A percentile compares a stretch with the other conserved stretches of the same genome.
Evolutionary conservation across 2,888 invertebrate genomes (phyloP).

Genomic region (Campopleginae sp.): DNA sequence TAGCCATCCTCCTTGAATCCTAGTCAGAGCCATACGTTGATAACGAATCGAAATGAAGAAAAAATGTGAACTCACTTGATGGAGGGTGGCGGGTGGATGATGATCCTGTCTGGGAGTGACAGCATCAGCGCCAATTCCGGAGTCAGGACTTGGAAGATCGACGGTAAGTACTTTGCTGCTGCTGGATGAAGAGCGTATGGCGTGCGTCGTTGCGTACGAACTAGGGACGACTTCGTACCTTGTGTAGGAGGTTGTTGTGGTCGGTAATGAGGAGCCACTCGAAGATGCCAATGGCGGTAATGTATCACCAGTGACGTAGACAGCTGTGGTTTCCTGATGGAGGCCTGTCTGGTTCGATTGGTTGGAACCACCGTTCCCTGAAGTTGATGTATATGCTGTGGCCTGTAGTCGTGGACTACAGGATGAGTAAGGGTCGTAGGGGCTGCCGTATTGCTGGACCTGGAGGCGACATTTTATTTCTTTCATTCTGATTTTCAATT

Average conservation of each 20-base stretch:
- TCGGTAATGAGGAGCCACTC: constrained; percentile 89
- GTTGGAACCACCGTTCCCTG: constrained; percentile 76
- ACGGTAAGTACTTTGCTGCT: constrained; percentile 91
- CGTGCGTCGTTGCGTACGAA: constrained; percentile 82
- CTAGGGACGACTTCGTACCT: constrained; percentile 83
- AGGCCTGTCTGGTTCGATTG: constrained; percentile 75
- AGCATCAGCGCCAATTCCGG: constrained; percentile 97
- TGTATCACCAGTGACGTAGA: constrained; percentile 87
- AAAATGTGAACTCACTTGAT: constrained; percentile 88
- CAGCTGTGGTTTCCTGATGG: constrained; percentile 84
- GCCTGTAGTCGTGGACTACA: constrained; percentile 82
- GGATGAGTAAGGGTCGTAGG: constrained; percentile 82
- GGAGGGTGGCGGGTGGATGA: constrained; percentile 91
- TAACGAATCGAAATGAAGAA: neutral
- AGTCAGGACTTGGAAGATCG: constrained; percentile 97
- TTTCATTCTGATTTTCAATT: neutral
- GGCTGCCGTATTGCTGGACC: constrained; percentile 82
- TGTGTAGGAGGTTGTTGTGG: constrained; percentile 82
- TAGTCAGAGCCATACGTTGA: too few species aligned
- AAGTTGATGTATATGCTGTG: constrained; percentile 79
- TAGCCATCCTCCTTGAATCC: too few species aligned
- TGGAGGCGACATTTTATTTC: constrained; percentile 59
- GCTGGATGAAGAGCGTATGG: constrained; percentile 82
- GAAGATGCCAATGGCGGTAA: constrained; percentile 81
- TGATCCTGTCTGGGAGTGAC: constrained; percentile 89